Conservation (phyloP, 2,888 invertebrate genomes). For the Netelia melanura region DNA sequence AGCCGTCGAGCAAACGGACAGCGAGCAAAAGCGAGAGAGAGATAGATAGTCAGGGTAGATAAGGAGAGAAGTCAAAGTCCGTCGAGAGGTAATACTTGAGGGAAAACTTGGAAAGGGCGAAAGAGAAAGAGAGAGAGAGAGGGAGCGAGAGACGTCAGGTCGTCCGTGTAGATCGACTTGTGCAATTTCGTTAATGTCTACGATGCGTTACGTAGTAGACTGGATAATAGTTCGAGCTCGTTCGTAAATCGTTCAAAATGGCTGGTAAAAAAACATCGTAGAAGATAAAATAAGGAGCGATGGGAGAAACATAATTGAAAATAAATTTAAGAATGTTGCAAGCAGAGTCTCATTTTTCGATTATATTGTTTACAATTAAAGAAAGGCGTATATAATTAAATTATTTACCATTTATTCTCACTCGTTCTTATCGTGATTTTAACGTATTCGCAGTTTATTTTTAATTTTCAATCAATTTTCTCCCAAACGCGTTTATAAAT, state of each 20-base stretch:
- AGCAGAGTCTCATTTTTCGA: no score
- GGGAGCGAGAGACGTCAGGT: background rate
- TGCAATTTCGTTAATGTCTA: slow-evolving; percentile 28
- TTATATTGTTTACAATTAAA: no score
- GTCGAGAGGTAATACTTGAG: slow-evolving; percentile 32
- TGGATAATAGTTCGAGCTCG: background rate
- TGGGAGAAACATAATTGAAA: no score
- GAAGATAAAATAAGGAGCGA: background rate
- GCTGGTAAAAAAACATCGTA: background rate
- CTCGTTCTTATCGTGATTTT: no score
- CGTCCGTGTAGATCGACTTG: slow-evolving; percentile 8
- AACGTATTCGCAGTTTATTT: no score
- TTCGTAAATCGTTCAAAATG: slow-evolving; percentile 11
- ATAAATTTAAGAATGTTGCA: no score
- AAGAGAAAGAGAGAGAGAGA: background rate
- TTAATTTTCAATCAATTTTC: no score
- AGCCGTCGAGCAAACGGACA: slow-evolving; percentile 59
- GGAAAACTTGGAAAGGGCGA: slow-evolving; percentile 51
- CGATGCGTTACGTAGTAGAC: background rate
- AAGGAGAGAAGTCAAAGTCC: slow-evolving; percentile 58
- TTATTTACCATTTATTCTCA: no score
- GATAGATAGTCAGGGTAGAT: slow-evolving; percentile 40
- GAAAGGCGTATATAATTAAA: no score
- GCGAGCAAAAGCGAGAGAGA: slow-evolving; percentile 18
- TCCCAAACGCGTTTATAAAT: no score